These are phyloP conservation scores for Typhlichthys subterraneus DNA, from an alignment of 2,797 vertebrate genomes.

Conservation along the genomic window DNA sequence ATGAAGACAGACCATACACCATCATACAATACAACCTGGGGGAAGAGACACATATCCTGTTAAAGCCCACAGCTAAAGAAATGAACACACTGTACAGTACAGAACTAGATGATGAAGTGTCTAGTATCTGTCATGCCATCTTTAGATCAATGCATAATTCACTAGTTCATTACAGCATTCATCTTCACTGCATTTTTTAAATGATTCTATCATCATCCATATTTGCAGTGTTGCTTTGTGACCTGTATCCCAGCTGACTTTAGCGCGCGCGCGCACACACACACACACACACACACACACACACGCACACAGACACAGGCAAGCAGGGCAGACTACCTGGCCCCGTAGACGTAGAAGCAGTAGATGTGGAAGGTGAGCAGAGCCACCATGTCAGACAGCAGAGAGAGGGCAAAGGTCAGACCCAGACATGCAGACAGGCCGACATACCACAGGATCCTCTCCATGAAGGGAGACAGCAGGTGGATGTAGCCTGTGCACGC, in stretches of 20 bases:
- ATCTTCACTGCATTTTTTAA: not conserved
- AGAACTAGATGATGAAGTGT: not conserved
- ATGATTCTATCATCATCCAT: too few relatives aligned
- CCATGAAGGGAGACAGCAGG: conserved; percentile 95
- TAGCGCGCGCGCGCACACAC: not conserved
- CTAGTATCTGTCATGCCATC: conserved; percentile 50
- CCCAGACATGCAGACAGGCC: conserved; percentile 92
- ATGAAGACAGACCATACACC: conserved; percentile 90
- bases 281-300: not conserved
- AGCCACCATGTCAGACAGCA: conserved; percentile 93
- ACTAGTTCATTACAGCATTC: conserved; percentile 18
- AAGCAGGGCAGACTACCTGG: conserved; percentile 77
- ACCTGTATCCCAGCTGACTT: too few relatives aligned
- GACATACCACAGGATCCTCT: conserved; percentile 94
- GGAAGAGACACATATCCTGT: not conserved
- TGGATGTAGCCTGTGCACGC: conserved; percentile 88
- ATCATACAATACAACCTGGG: conserved; percentile 93
- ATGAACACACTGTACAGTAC: too few relatives aligned
- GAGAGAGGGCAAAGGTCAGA: conserved; percentile 88
- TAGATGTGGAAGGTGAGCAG: conserved; percentile 99
- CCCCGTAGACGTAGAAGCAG: conserved; percentile 98
- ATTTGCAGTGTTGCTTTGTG: too few relatives aligned
- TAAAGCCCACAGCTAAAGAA: too few relatives aligned
- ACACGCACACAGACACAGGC: not conserved
- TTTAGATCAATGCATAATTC: conserved; percentile 65